Evolutionary conservation across 2,797 vertebrate species (phyloP), one percentile per base, ranked within the genome.

Genomic region (Arrhamphus sclerolepis): DNA sequence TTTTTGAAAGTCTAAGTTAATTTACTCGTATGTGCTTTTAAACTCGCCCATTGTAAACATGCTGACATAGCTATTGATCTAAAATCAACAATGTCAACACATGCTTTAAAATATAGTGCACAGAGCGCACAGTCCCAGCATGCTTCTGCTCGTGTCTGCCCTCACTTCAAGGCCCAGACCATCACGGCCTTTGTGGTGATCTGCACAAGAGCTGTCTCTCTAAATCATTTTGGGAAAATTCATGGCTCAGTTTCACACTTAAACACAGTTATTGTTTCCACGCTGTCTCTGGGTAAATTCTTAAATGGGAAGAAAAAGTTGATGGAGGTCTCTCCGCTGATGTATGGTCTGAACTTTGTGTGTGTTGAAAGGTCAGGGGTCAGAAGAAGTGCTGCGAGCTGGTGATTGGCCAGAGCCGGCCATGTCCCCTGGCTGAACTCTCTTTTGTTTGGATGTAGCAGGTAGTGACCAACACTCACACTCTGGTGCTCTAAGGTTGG

Each of bases 371-470:
- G 92, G 92, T 93, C 89, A 92, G 84, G 87, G 92, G 90, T 92
- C 89, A 88, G 80, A 41, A 83, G 78, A 82, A 91, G 90, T 91
- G 84, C 87, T 90, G 73, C 8, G 76, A 92, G 93, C 81, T 91
- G 91, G 91, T 95, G 97, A 98, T 97, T 96, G 94, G 94, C 92
- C 91, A 93, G 93, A 93, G 92, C 89, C 89, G 83, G 89, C 91
- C 86, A 88, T 98, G 97, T 94, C 97, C 97, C 92, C 87, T 94
- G 72, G 73, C 75, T 98, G 96, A 99, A 97, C 97, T 89, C 94
- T 77, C 85, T 83, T 91, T 91, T 95, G 89, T 90, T 90, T 87
- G 79, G 81, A 87, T 82, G 81, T 75, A 88, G 84, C 90, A 92
- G 89, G 91, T 92, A 91, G 86, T 82, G 89, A 88, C 86, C 87